These are phyloP conservation scores for Charadrius vociferus DNA, from an alignment of 2,113 vertebrate genomes.

Conservation along the genomic window DNA sequence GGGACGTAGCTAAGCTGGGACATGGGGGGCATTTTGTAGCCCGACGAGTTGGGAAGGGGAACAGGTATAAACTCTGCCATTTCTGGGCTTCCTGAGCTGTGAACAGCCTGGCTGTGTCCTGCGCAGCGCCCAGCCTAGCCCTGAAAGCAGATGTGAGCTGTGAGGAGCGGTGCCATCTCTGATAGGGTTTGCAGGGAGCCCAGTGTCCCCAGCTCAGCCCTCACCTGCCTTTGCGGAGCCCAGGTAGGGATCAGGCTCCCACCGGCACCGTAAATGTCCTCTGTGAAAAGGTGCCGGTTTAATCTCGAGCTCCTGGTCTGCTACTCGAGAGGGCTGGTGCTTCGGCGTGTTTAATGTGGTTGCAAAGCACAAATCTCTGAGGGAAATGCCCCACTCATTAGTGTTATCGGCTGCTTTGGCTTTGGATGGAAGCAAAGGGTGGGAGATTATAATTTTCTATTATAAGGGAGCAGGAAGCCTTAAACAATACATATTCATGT, in stretches of 20 bases:
- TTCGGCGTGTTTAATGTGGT: accelerated
- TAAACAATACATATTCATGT: not conserved
- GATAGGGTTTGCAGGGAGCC: not conserved
- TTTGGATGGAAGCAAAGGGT: not conserved
- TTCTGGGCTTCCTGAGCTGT: not conserved
- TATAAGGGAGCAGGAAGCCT: not conserved
- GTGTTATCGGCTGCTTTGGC: not conserved
- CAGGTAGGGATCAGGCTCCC: not conserved
- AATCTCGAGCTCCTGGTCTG: not conserved
- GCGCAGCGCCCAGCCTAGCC: not conserved
- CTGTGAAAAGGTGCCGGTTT: not conserved
- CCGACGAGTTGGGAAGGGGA: not conserved
- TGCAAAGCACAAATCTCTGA: not conserved
- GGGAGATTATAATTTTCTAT: not conserved
- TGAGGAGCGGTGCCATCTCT: too few species aligned
- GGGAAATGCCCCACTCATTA: not conserved
- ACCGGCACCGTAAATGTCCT: accelerated
- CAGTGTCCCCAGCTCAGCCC: not conserved
- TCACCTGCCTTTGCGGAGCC: not conserved
- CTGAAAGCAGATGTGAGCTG: not conserved
- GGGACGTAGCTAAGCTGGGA: not conserved
- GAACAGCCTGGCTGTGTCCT: not conserved
- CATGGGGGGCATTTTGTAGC: accelerated
- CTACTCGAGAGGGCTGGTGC: not conserved
- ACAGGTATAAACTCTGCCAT: accelerated